phyloP scores from a whole-genome alignment of 2,113 vertebrate species.

The Sander vitreus region DNA sequence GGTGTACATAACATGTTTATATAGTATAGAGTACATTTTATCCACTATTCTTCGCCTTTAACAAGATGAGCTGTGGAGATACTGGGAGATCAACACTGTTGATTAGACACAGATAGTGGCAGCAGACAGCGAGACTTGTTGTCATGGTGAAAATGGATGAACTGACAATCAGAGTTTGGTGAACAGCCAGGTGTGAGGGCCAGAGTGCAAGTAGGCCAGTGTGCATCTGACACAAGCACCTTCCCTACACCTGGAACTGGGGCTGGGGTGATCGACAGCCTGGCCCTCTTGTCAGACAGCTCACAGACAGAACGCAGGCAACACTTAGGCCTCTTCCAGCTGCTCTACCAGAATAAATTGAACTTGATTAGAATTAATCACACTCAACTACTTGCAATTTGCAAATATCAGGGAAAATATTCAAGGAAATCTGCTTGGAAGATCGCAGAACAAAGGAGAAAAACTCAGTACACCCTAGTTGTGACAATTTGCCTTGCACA shows the following conservation, averaged over 20 bases:
- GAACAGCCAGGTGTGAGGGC: slow-evolving; percentile 82
- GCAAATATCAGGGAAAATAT: slow-evolving; percentile 79
- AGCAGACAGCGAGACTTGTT: slow-evolving; percentile 60
- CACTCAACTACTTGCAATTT: slow-evolving; percentile 78
- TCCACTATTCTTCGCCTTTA: slow-evolving; percentile 74
- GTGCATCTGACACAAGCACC: slow-evolving; percentile 77
- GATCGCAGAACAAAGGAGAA: slow-evolving; percentile 49
- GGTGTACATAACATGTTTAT: slow-evolving; percentile 85
- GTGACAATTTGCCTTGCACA: slow-evolving; percentile 21
- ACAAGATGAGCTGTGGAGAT: slow-evolving; percentile 75
- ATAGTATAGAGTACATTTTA: slow-evolving; percentile 81
- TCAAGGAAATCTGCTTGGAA: slow-evolving; percentile 57
- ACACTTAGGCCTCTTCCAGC: slow-evolving; percentile 82
- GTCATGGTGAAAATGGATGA: slow-evolving; percentile 69
- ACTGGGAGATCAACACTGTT: slow-evolving; percentile 65
- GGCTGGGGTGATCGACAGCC: slow-evolving; percentile 73
- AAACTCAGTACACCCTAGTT: slow-evolving; percentile 14
- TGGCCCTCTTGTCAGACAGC: slow-evolving; percentile 71
- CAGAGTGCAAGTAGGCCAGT: slow-evolving; percentile 79
- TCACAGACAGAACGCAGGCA: slow-evolving; percentile 70
- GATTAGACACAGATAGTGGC: slow-evolving; percentile 72
- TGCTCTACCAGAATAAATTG: slow-evolving; percentile 85
- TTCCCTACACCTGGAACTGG: slow-evolving; percentile 81
- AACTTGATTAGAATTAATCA: slow-evolving; percentile 86
- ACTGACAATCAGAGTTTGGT: slow-evolving; percentile 76